A percentile compares a stretch with the other conserved stretches of the same genome.
These are phyloP conservation scores for Venustaconcha ellipsiformis DNA, from an alignment of 1,140 invertebrate genomes.

Conservation along the genomic window DNA sequence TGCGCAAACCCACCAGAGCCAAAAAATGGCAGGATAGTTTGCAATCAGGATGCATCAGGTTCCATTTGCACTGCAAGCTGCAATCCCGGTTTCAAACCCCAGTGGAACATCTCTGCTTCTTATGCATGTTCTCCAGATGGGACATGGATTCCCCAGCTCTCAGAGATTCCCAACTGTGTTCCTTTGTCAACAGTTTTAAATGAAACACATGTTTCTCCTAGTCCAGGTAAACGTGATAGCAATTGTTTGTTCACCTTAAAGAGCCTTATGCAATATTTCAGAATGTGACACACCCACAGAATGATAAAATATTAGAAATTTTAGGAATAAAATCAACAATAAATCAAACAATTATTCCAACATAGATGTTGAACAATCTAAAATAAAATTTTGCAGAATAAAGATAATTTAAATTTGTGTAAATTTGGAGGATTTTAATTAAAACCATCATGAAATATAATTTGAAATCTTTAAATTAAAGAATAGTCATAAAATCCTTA, in stretches of 20 bases:
- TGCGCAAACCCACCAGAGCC: slow-evolving; percentile 17
- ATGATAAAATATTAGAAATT: not conserved
- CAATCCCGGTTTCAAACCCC: slow-evolving; percentile 75
- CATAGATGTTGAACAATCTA: no score
- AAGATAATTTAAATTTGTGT: no score
- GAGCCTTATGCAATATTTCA: not conserved
- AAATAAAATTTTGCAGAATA: no score
- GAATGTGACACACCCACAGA: not conserved
- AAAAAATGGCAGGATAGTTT: slow-evolving; percentile 25
- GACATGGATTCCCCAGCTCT: slow-evolving; percentile 75
- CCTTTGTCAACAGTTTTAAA: slow-evolving; percentile 71
- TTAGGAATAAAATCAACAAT: not conserved
- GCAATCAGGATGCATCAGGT: slow-evolving; percentile 4
- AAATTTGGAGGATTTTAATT: no score
- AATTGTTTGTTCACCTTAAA: not conserved
- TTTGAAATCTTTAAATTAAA: no score
- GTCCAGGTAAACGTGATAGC: not conserved
- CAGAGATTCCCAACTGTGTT: slow-evolving; percentile 77
- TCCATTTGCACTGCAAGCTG: slow-evolving; percentile 76
- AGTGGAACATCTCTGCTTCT: slow-evolving; percentile 72
- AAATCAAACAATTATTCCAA: not conserved
- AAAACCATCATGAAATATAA: no score
- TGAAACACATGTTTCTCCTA: no score
- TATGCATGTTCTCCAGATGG: slow-evolving; percentile 79
- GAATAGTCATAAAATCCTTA: no score